Evolutionary conservation across 2,113 vertebrate species (phyloP).

Genomic region (Protobothrops flavoviridis): DNA sequence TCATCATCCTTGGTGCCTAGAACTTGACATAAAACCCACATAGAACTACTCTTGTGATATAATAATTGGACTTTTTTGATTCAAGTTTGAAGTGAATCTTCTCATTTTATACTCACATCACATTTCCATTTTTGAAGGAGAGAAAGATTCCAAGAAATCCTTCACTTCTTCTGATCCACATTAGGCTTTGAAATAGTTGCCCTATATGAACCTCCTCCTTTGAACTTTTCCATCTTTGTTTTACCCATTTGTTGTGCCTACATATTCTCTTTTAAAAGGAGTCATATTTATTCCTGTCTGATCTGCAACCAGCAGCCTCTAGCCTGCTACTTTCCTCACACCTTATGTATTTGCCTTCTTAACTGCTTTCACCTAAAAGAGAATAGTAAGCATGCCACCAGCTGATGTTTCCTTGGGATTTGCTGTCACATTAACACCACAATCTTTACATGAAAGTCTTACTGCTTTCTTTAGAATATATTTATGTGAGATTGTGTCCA

Average conservation of each 20-base stretch:
- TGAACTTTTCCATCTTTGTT: not conserved
- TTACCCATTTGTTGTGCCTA: not conserved
- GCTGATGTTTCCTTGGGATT: not conserved
- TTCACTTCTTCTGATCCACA: not conserved
- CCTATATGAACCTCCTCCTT: not conserved
- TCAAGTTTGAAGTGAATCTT: not conserved
- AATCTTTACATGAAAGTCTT: not conserved
- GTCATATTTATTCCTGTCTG: not conserved
- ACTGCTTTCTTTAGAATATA: not conserved
- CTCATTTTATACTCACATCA: not conserved
- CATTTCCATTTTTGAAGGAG: not conserved
- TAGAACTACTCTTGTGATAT: not conserved
- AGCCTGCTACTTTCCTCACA: not conserved
- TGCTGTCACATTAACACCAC: not conserved
- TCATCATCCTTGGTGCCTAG: not conserved
- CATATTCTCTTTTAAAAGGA: not conserved
- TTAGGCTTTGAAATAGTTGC: too few relatives aligned
- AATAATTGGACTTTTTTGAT: not conserved
- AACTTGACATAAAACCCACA: not conserved
- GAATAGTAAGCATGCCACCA: not conserved
- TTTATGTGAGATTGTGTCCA: not conserved
- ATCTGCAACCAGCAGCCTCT: not conserved
- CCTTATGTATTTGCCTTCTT: not conserved
- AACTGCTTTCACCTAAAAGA: not conserved
- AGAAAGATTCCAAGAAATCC: not conserved